Evolutionary conservation across 1,140 invertebrate genomes (phyloP).

Genomic region (Tribolium castaneum): DNA sequence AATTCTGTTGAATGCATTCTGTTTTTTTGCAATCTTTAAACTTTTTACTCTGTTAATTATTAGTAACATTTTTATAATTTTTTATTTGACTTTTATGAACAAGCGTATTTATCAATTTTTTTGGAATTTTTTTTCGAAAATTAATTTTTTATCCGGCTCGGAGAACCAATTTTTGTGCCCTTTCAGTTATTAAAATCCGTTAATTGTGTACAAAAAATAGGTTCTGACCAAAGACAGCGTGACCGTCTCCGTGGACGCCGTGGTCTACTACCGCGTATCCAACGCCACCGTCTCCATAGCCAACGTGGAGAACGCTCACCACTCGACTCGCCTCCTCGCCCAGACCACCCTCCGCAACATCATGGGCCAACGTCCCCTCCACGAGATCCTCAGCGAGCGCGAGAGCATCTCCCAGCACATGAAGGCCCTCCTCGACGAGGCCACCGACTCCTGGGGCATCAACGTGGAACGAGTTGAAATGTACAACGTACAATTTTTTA

Average conservation of each 20-base stretch:
- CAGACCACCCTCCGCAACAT: constrained; percentile 94
- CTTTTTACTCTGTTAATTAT: too few species aligned
- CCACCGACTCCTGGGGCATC: constrained; percentile 96
- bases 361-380: constrained; percentile 93
- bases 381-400: constrained; percentile 95
- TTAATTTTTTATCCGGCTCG: too few species aligned
- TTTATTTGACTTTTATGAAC: too few species aligned
- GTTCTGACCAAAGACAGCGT: constrained; percentile 95
- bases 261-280: constrained; percentile 93
- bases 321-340: constrained; percentile 88
- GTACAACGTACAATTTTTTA: too few species aligned
- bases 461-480: constrained; percentile 97
- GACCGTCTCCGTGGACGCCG: constrained; percentile 94
- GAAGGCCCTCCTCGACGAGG: constrained; percentile 88
- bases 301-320: constrained; percentile 96
- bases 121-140: too few species aligned
- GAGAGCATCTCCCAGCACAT: constrained; percentile 92
- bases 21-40: too few species aligned
- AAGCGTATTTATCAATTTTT: too few species aligned
- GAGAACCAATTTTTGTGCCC: too few species aligned
- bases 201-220: constrained; percentile 56
- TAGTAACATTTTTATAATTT: too few species aligned
- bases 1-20: too few species aligned
- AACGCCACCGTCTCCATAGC: constrained; percentile 97
- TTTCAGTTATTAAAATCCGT: too few species aligned